A percentile compares a stretch with the other conserved stretches of the same genome.
Conservation (phyloP, 2,113 vertebrate genomes). For the Corydoras sp. region DNA sequence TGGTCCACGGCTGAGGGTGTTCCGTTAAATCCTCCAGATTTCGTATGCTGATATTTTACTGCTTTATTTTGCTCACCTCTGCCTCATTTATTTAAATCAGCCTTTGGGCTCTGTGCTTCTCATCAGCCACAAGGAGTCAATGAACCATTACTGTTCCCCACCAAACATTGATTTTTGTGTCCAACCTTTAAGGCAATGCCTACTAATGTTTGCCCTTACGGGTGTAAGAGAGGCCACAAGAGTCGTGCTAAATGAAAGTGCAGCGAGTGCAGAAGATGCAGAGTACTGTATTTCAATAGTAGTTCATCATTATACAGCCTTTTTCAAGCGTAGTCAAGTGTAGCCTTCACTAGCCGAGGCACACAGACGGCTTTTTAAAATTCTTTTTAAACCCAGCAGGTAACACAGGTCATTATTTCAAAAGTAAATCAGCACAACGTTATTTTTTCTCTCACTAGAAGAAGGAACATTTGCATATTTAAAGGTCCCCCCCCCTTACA, state of each 20-base stretch:
- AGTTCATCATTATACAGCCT: conserved; percentile 14
- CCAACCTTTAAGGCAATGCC: conserved; percentile 32
- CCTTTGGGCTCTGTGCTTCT: conserved; percentile 13
- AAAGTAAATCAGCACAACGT: no score
- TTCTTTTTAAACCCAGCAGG: background rate
- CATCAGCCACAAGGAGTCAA: conserved; percentile 47
- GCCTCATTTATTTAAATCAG: conserved; percentile 19
- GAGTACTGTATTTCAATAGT: background rate
- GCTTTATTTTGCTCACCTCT: conserved; percentile 17
- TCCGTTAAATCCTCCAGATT: conserved; percentile 19
- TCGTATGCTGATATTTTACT: background rate
- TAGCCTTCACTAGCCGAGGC: no score
- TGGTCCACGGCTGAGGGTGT: conserved; percentile 22
- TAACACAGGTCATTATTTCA: no score
- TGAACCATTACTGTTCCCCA: conserved; percentile 38
- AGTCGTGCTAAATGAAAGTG: conserved; percentile 5
- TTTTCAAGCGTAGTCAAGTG: background rate
- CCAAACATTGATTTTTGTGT: conserved; percentile 43
- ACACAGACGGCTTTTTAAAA: background rate
- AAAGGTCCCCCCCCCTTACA: no score
- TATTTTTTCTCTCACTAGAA: no score
- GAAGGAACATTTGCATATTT: no score
- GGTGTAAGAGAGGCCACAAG: background rate
- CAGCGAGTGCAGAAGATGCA: background rate
- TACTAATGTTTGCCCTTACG: conserved; percentile 44